Evolutionary conservation across 2,113 vertebrate genomes (phyloP).

Genomic region (Paraplagusia blochii): DNA sequence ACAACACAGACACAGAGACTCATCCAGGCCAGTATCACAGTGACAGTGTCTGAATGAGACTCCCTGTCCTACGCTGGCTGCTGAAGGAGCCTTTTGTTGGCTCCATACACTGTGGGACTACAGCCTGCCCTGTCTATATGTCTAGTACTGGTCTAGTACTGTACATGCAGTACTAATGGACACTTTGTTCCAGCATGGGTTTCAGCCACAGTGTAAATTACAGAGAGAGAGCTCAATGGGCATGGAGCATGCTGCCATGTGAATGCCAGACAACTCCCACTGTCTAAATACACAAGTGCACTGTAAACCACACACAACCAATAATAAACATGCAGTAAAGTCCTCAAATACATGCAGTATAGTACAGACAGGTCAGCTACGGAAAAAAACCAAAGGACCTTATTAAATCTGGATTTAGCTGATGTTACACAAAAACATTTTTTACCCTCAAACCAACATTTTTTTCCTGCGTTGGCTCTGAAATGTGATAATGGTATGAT

Average conservation of each 20-base stretch:
- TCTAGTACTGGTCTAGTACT: slow-evolving; percentile 13
- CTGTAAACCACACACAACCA: slow-evolving; percentile 25
- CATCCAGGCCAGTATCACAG: slow-evolving; percentile 23
- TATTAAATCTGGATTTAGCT: not conserved
- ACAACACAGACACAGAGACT: slow-evolving; percentile 20
- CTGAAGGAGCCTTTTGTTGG: slow-evolving; percentile 49
- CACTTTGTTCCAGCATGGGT: slow-evolving; percentile 54
- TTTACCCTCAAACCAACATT: not conserved
- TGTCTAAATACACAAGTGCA: slow-evolving; percentile 35
- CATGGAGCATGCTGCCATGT: slow-evolving; percentile 6
- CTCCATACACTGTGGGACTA: slow-evolving; percentile 4
- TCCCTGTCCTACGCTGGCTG: slow-evolving; percentile 37
- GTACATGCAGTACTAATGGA: slow-evolving; percentile 52
- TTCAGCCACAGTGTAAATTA: slow-evolving; percentile 57
- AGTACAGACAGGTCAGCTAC: slow-evolving; percentile 9
- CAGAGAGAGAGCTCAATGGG: slow-evolving; percentile 21
- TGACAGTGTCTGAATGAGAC: slow-evolving; percentile 25
- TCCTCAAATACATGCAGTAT: slow-evolving; percentile 11
- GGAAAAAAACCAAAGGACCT: too few species aligned
- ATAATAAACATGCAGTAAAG: slow-evolving; percentile 39
- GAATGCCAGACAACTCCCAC: slow-evolving; percentile 51
- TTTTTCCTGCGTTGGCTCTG: not conserved
- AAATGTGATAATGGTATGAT: not conserved
- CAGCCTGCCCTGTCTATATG: slow-evolving; percentile 30
- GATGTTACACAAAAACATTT: not conserved